A percentile compares a stretch with the other conserved stretches of the same genome.
phyloP scores from a whole-genome alignment of 1,140 invertebrate genomes.

The Fopius arisanus region DNA sequence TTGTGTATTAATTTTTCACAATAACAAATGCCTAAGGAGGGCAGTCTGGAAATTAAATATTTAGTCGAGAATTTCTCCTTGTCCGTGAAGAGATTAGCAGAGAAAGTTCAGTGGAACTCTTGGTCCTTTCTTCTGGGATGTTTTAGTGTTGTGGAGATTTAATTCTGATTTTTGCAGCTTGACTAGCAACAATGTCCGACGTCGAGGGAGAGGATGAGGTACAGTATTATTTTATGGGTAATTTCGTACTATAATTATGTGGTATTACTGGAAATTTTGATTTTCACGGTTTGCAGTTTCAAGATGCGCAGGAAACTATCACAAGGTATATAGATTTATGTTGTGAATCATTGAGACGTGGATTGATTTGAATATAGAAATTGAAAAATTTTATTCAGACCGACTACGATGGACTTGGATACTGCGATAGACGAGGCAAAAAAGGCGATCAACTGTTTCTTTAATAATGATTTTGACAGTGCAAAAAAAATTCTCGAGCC shows the following conservation, averaged over 20 bases:
- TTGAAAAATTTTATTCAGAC: neutral
- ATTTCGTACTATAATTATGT: neutral
- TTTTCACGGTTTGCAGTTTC: constrained; percentile 36
- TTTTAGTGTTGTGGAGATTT: neutral
- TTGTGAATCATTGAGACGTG: neutral
- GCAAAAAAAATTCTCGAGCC: constrained; percentile 79
- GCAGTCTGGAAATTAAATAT: neutral
- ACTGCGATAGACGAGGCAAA: constrained; percentile 74
- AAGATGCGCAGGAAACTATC: constrained; percentile 40
- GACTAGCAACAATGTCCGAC: constrained; percentile 19
- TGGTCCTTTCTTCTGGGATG: neutral
- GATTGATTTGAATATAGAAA: neutral
- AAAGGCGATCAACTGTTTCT: constrained; percentile 80
- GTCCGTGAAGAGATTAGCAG: neutral
- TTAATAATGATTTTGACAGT: constrained; percentile 88
- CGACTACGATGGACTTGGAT: constrained; percentile 68
- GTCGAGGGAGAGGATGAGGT: constrained; percentile 28
- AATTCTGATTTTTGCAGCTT: neutral
- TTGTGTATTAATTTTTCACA: too few relatives aligned
- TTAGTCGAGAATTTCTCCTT: neutral
- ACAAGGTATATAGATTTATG: neutral
- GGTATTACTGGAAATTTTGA: neutral
- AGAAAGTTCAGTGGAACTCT: neutral
- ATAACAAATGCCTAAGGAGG: neutral
- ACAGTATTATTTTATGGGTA: neutral